These are phyloP conservation scores for Psephotus haematonotus DNA, from an alignment of 2,113 vertebrate genomes.

Conservation along the genomic window DNA sequence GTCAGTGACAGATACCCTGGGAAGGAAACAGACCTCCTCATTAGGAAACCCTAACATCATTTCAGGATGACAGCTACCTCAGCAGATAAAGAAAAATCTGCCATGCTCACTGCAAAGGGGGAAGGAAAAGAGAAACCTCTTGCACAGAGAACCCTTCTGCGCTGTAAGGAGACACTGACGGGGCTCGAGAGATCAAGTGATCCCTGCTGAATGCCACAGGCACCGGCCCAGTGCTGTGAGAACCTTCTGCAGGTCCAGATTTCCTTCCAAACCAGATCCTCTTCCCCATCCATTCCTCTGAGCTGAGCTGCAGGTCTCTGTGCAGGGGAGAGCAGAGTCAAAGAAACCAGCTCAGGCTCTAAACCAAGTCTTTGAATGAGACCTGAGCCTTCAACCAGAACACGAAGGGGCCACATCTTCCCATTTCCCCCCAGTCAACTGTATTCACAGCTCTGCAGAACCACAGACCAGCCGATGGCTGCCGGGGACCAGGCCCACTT, in stretches of 20 bases:
- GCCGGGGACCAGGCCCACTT: not conserved
- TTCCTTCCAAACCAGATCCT: not conserved
- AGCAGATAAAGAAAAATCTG: not conserved
- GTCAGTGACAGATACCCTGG: accelerated
- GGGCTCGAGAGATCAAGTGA: not conserved
- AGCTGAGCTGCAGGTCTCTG: not conserved
- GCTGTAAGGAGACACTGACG: not conserved
- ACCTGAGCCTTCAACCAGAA: not conserved
- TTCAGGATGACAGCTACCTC: not conserved
- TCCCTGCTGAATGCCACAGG: not conserved
- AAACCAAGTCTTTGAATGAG: not conserved
- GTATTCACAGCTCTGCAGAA: not conserved
- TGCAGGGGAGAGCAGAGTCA: accelerated
- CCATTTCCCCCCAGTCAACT: not conserved
- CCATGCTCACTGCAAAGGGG: not conserved
- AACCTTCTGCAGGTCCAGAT: not conserved
- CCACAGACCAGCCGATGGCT: not conserved
- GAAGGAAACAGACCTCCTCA: not conserved
- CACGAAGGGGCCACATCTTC: accelerated
- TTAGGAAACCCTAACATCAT: not conserved
- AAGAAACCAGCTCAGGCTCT: not conserved
- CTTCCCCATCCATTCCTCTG: not conserved
- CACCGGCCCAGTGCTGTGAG: accelerated
- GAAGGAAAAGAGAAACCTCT: conserved; percentile 34
- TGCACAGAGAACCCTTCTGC: not conserved